A percentile compares a stretch with the other conserved stretches of the same genome.
Evolutionary conservation across 2,888 invertebrate genomes (phyloP).

Genomic region (Sinotaia quadrata): DNA sequence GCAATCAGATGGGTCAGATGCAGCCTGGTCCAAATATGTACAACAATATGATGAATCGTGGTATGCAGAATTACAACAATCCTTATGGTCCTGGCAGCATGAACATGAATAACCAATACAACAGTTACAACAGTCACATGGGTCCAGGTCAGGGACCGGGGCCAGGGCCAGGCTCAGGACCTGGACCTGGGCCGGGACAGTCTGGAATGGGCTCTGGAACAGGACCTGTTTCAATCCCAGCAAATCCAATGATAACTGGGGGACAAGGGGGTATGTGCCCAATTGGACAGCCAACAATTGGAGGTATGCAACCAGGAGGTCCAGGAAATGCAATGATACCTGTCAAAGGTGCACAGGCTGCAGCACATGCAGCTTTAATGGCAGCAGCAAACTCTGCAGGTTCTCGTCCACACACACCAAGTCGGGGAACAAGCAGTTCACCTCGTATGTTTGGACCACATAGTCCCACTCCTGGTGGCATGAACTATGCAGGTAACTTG

Average conservation of each 20-base stretch:
- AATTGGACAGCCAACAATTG: slow-evolving; percentile 32
- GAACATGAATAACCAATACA: slow-evolving; percentile 57
- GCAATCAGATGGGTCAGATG: slow-evolving; percentile 41
- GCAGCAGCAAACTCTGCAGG: slow-evolving; percentile 66
- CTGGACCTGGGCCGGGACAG: slow-evolving; percentile 36
- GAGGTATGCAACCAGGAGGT: slow-evolving; percentile 19
- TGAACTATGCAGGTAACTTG: slow-evolving; percentile 49
- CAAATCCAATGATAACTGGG: slow-evolving; percentile 10
- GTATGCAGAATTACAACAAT: slow-evolving; percentile 33
- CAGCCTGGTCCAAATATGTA: slow-evolving; percentile 44
- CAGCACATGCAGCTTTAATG: slow-evolving; percentile 68
- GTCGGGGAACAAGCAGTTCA: slow-evolving; percentile 35
- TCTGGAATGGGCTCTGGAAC: slow-evolving; percentile 21
- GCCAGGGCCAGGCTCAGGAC: slow-evolving; percentile 45
- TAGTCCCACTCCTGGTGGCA: slow-evolving; percentile 39
- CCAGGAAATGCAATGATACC: slow-evolving; percentile 10
- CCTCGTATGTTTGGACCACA: slow-evolving; percentile 49
- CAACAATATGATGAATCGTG: slow-evolving; percentile 34
- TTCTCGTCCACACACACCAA: slow-evolving; percentile 26
- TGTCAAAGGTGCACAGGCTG: slow-evolving; percentile 66
- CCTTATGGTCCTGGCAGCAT: slow-evolving; percentile 33
- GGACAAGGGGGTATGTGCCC: slow-evolving; percentile 17
- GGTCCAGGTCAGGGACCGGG: slow-evolving; percentile 40
- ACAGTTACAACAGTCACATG: slow-evolving; percentile 45
- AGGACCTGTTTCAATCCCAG: slow-evolving; percentile 28